phyloP scores from a whole-genome alignment of 37 sponge, comb jelly and placozoan genomes.

The Trichoplax adhaerens region DNA sequence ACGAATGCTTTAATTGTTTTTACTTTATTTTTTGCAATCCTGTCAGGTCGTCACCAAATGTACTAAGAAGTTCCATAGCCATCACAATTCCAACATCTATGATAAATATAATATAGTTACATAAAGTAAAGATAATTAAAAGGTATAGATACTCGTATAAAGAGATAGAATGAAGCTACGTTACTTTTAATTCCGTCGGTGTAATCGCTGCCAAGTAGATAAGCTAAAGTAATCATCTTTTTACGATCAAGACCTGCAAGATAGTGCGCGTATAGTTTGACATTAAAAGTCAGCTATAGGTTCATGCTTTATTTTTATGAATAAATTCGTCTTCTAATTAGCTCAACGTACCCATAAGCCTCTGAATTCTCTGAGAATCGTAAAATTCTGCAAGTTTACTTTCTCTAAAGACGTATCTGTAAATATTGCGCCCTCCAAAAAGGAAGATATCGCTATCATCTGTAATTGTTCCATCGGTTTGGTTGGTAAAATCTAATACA shows the following conservation, averaged over 20 bases:
- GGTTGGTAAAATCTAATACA: constrained; percentile 31
- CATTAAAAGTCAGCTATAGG: too few species aligned
- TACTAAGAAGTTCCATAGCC: constrained; percentile 61
- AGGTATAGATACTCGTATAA: background rate
- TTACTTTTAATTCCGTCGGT: constrained; percentile 70
- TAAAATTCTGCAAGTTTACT: constrained; percentile 11
- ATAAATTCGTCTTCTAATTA: too few species aligned
- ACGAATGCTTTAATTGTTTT: too few species aligned
- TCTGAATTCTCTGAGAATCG: constrained; percentile 19
- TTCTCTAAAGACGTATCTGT: constrained; percentile 71
- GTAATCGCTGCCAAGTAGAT: constrained; percentile 88
- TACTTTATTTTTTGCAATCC: too few species aligned
- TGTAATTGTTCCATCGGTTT: constrained; percentile 70
- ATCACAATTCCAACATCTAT: constrained; percentile 44
- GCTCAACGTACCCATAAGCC: too few species aligned
- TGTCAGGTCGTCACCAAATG: constrained; percentile 18
- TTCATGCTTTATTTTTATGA: too few species aligned
- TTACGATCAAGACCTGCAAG: constrained; percentile 35
- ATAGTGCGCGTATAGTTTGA: background rate
- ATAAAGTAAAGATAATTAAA: background rate
- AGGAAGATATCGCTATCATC: constrained; percentile 86
- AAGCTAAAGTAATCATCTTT: constrained; percentile 55
- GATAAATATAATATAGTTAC: background rate
- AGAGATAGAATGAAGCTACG: background rate
- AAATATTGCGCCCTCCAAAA: constrained; percentile 73